Conservation (phyloP, 2,888 invertebrate species). For the Seira sanloemensis region DNA sequence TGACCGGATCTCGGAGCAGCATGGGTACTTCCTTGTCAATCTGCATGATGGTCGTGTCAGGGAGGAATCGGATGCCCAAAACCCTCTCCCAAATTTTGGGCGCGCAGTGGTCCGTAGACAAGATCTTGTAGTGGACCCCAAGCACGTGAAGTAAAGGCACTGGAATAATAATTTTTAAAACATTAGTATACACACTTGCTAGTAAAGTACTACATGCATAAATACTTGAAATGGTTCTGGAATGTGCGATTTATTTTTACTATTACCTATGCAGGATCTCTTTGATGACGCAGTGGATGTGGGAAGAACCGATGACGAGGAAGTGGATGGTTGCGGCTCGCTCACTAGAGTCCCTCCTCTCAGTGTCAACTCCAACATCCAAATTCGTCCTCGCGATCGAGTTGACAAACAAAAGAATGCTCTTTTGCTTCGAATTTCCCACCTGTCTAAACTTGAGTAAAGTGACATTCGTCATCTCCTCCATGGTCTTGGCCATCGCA, state of each 20-base stretch:
- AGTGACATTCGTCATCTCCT: constrained; percentile 93
- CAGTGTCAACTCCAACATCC: constrained; percentile 93
- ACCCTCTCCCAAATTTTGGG: constrained; percentile 73
- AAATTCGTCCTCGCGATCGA: constrained; percentile 93
- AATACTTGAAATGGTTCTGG: too few species aligned
- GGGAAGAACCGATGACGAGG: constrained; percentile 75
- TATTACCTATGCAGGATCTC: constrained; percentile 87
- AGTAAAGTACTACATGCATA: background rate
- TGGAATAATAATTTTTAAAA: background rate
- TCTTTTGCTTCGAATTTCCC: constrained; percentile 79
- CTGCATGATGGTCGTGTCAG: constrained; percentile 74
- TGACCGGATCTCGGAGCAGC: constrained; percentile 89
- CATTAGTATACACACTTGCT: background rate
- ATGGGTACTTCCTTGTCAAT: constrained; percentile 84
- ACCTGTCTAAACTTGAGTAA: constrained; percentile 85
- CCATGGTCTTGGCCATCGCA: constrained; percentile 95
- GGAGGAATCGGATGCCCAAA: constrained; percentile 72
- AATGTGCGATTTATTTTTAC: constrained; percentile 66
- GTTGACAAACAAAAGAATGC: constrained; percentile 90
- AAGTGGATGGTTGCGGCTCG: constrained; percentile 75
- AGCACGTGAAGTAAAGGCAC: constrained; percentile 89
- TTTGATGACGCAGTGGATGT: constrained; percentile 79
- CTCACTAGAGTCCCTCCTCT: constrained; percentile 86
- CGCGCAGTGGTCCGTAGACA: constrained; percentile 72
- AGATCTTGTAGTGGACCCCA: constrained; percentile 81